phyloP scores from a whole-genome alignment of 2,888 invertebrate genomes.

The Augochlorella aurata region DNA sequence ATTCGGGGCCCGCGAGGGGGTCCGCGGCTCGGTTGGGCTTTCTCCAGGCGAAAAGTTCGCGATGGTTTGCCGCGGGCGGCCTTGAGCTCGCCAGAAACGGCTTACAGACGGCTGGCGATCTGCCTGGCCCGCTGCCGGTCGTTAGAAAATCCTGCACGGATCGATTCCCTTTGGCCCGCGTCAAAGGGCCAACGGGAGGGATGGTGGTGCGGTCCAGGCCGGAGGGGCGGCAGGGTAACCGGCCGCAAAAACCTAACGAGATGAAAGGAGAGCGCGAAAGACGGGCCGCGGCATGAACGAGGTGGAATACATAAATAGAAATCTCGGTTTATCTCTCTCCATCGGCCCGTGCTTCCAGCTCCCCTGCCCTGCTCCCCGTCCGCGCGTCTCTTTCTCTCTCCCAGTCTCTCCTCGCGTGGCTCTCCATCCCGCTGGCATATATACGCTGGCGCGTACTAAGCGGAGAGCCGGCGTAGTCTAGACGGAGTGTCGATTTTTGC shows the following conservation, averaged over 20 bases:
- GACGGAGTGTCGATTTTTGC: constrained; percentile 80
- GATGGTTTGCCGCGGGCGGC: constrained; percentile 15
- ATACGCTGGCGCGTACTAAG: constrained; percentile 59
- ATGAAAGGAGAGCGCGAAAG: constrained; percentile 78
- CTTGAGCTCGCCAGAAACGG: background rate
- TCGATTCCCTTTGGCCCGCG: constrained; percentile 56
- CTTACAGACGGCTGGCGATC: constrained; percentile 37
- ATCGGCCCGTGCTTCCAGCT: constrained; percentile 43
- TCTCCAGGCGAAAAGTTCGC: constrained; percentile 20
- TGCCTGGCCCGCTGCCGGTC: constrained; percentile 35
- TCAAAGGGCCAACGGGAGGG: constrained; percentile 52
- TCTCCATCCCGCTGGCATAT: constrained; percentile 44
- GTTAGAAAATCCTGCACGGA: constrained; percentile 56
- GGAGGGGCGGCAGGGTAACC: constrained; percentile 39
- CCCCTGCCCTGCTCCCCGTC: constrained; percentile 11
- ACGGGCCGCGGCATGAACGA: constrained; percentile 74
- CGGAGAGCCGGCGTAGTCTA: constrained; percentile 70
- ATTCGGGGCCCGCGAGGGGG: background rate
- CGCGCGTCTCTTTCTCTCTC: background rate
- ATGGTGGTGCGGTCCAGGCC: background rate
- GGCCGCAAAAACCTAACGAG: constrained; percentile 77
- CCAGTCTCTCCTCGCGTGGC: background rate
- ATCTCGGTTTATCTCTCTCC: constrained; percentile 61
- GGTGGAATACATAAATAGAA: constrained; percentile 81
- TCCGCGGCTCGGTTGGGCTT: background rate